phyloP scores from a whole-genome alignment of 2,888 invertebrate genomes.

The Hirtodrosophila confusa region DNA sequence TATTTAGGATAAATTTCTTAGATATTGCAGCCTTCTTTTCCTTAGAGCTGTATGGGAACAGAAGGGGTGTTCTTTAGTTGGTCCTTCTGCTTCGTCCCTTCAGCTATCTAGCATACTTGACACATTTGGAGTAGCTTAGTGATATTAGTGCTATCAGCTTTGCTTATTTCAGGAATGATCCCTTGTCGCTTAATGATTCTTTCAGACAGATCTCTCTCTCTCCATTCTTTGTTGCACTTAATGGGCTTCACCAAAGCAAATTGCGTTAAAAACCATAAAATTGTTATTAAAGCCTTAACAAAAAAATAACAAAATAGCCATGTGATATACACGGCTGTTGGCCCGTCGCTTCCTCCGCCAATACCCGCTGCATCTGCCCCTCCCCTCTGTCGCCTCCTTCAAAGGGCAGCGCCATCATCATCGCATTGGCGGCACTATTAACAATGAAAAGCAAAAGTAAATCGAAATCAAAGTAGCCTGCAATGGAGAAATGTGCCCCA shows the following conservation, averaged over 20 bases:
- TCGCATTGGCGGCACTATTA: constrained; percentile 68
- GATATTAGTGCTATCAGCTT: too few relatives aligned
- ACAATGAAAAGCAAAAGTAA: constrained; percentile 78
- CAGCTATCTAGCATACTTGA: too few relatives aligned
- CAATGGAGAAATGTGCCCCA: constrained; percentile 67
- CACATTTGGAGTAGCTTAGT: too few relatives aligned
- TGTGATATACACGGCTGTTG: neutral
- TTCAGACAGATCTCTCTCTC: constrained; percentile 13
- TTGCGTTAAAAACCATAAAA: constrained; percentile 73
- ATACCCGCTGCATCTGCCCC: neutral
- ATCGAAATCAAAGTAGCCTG: constrained; percentile 74
- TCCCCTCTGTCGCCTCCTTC: neutral
- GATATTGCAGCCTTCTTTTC: too few relatives aligned
- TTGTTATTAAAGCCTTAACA: constrained; percentile 63
- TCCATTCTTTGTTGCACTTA: constrained; percentile 16
- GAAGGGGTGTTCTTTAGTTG: too few relatives aligned
- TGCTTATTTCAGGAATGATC: too few relatives aligned
- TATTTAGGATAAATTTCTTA: too few relatives aligned
- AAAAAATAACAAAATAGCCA: constrained; percentile 29
- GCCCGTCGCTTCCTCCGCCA: neutral
- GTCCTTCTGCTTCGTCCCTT: too few relatives aligned
- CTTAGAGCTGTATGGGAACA: too few relatives aligned
- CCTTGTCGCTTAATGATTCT: too few relatives aligned
- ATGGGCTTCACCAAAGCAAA: constrained; percentile 41
- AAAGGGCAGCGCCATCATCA: constrained; percentile 38